Base-by-base conservation (phyloP, 1,140 invertebrate genomes). In the Centruroides sculpturatus region DNA sequence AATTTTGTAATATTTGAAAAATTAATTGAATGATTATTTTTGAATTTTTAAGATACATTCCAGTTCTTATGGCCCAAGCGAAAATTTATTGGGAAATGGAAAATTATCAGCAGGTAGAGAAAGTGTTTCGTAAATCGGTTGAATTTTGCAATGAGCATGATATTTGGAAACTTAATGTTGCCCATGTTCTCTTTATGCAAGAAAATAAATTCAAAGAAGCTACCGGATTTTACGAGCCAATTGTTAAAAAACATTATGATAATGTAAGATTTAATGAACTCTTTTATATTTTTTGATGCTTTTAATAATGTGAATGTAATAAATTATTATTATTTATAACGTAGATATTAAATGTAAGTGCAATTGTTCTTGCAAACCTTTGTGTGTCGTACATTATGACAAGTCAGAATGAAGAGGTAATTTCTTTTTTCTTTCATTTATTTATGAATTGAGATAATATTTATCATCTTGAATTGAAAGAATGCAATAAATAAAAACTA, bases 341-440 rank as follows among this genome's bases (percentile, higher is more conserved):
- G 54, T 65, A 80, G 87, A 91, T 98, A 67, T 78, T 98, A 70
- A 85, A 89, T 68, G 86, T 98, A 0, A 94, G 91, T 71, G 92
- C 96, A 3, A 93, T 98, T 60, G 92, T 99, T 53, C 78, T 99
- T 66, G 96, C 96, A 5, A 99, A 99, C 77, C 76, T 99, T 9
- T 99, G 97, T 75, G 95, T 99, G 0, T 95, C 92, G 54, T 99
- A 99, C 71, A 97, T 99, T 65, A 96, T 99, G 92, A 98, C 92
- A 2, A 90, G 89, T 56, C 92, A 97, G 76, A 99, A 99, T 74
- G 92, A 97, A 74, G 94, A 98, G 78, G 75, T 78, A 60, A 23
- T 23, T 0, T 23, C 23, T 23, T 23, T 23, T 23, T 23, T 23
- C 23, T 23, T 23, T 23, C 2, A 23, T 23, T 23, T 23, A 23